Evolutionary conservation across 2,888 invertebrate genomes (phyloP), one percentile per base, ranked within the genome.

Genomic region (Euspilapteryx auroguttella): DNA sequence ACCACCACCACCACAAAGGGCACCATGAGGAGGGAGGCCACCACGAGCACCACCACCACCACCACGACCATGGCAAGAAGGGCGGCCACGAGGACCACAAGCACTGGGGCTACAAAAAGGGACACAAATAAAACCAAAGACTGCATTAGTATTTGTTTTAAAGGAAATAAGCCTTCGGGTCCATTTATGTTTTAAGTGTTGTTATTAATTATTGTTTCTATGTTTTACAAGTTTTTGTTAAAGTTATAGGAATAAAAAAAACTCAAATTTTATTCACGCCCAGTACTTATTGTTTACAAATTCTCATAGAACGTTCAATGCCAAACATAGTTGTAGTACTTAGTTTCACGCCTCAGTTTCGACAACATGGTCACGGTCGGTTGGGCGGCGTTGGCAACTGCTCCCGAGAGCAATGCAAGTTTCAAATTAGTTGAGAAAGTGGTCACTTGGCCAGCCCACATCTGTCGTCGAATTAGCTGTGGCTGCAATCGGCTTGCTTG

Each of bases 11-110:
- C 27, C 84, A 89, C 45, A 84, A 86, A 45, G 89, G 87, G 8
- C 88, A 89, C 58, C 87, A 89, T 53, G 83, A 83, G 34, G 84
- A 85, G 36, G 86, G 82, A 21, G 89, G 89, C 21, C 87, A 89
- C 44, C 83, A 88, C 35, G 84, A 86, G 38, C 87, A 89, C 45
- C 84, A 87, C 58, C 82, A 82, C 33, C 86, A 88, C 57, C 85
- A 86, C 36, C 80, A 83, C 51, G 81, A 85, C 39, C 82, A 86
- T 45, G 89, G 83, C 34, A 87, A 90, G 69, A 89, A 91, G 63
- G 89, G 88, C 23, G 88, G 86, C 21, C 85, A 86, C 44, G 86
- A 87, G 43, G 83, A 86, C 43, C 86, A 88, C 61, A 89, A 89
- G 62, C 82, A 87, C 54, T 89, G 89, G 87, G 85, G 85, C 36